Evolutionary conservation across 2,888 invertebrate species (phyloP).

Genomic region (Thymelicus sylvestris): DNA sequence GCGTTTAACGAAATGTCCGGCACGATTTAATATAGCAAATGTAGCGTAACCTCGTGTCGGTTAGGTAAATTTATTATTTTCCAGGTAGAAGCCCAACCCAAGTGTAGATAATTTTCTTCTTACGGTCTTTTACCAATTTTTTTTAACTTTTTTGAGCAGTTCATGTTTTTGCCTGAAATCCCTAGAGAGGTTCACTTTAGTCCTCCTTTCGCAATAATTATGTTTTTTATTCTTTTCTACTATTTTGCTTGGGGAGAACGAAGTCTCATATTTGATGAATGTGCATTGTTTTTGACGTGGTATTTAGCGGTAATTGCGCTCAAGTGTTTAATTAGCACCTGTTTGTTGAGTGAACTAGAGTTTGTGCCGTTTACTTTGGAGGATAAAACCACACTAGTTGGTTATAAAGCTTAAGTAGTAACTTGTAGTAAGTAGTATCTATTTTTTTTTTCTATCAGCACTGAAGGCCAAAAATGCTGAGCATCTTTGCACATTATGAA

Average conservation of each 20-base stretch:
- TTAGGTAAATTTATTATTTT: no score
- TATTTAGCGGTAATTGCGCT: constrained; percentile 65
- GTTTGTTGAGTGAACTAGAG: constrained; percentile 48
- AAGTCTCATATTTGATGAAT: constrained; percentile 42
- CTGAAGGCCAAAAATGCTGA: background rate
- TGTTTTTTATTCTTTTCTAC: constrained; percentile 5
- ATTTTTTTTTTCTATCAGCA: background rate
- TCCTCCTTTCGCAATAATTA: background rate
- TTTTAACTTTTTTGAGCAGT: background rate
- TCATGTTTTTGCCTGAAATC: background rate
- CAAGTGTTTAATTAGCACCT: constrained; percentile 73
- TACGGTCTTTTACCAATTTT: background rate
- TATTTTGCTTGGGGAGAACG: constrained; percentile 2
- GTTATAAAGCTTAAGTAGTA: background rate
- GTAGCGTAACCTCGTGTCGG: no score
- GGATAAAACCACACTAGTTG: background rate
- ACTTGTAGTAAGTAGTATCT: no score
- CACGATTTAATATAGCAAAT: no score
- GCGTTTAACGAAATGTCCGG: no score
- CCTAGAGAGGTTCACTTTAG: background rate
- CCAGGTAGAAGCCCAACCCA: background rate
- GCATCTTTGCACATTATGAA: background rate
- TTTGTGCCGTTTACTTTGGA: background rate
- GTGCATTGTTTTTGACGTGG: constrained; percentile 61
- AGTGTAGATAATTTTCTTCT: background rate